phyloP scores from a whole-genome alignment of 2,113 vertebrate species.

The Lagenorhynchus albirostris region DNA sequence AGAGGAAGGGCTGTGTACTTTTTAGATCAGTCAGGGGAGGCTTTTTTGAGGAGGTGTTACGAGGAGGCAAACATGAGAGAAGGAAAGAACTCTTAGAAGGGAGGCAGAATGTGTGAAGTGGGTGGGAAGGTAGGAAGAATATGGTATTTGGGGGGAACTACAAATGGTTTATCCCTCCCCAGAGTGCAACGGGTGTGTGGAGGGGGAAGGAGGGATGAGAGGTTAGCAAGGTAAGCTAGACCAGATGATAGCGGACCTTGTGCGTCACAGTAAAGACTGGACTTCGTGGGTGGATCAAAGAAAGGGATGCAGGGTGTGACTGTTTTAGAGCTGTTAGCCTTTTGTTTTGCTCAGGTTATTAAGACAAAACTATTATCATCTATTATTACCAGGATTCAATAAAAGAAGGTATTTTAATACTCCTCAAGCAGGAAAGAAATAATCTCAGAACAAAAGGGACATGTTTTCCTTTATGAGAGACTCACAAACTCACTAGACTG shows the following conservation, averaged over 20 bases:
- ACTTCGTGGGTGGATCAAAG: too few species aligned
- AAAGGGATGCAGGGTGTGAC: not conserved
- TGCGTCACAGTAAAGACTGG: not conserved
- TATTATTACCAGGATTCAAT: not conserved
- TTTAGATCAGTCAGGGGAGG: not conserved
- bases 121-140: not conserved
- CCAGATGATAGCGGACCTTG: not conserved
- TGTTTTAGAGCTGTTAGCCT: not conserved
- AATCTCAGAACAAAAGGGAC: not conserved
- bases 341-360: not conserved
- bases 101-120: not conserved
- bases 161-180: not conserved
- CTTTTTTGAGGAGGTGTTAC: not conserved
- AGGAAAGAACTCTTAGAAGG: not conserved
- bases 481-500: not conserved
- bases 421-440: not conserved
- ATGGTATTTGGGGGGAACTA: fast-evolving
- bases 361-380: not conserved
- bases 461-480: not conserved
- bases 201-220: not conserved
- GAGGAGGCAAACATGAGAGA: not conserved
- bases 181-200: too few species aligned
- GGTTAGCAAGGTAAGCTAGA: not conserved
- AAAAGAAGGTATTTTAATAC: not conserved
- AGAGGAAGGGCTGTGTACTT: not conserved